These are phyloP conservation scores for Serranus cabrilla DNA, from an alignment of 2,797 vertebrate species.

Conservation along the genomic window DNA sequence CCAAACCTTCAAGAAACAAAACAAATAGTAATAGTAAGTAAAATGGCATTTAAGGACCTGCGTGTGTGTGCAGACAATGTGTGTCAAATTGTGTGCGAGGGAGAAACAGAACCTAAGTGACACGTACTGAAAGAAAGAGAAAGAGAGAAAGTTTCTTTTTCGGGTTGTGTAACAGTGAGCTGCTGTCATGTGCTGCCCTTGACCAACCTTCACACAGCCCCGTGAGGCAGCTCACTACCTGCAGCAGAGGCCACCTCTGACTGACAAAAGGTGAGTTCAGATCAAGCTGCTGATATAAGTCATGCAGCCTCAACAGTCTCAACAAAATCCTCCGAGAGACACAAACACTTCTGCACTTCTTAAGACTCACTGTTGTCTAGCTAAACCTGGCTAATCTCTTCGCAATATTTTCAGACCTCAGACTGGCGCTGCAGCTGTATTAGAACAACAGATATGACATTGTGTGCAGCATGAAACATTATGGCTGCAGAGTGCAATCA, in stretches of 20 bases:
- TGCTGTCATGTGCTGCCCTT: conserved; percentile 62
- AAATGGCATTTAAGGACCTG: not conserved
- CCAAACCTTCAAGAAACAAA: no score
- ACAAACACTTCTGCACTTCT: conserved; percentile 11
- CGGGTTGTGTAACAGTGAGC: conserved; percentile 53
- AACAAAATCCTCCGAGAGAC: conserved; percentile 25
- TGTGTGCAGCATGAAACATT: not conserved
- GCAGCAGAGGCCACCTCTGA: conserved; percentile 26
- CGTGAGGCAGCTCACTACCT: conserved; percentile 41
- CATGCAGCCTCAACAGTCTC: conserved; percentile 23
- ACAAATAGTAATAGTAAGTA: no score
- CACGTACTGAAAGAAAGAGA: not conserved
- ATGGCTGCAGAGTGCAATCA: not conserved
- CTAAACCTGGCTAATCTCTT: conserved; percentile 17
- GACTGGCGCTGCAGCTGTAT: conserved; percentile 1
- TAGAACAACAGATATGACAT: conserved; percentile 19
- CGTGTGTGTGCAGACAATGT: not conserved
- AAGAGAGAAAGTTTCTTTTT: not conserved
- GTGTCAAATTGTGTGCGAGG: not conserved
- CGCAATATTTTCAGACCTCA: not conserved
- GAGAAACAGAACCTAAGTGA: conserved; percentile 9
- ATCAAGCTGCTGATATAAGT: conserved; percentile 34
- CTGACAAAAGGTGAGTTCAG: conserved; percentile 32
- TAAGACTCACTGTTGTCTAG: conserved; percentile 2
- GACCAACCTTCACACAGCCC: conserved; percentile 63